Evolutionary conservation across 1,140 invertebrate genomes (phyloP).

Genomic region (Cardiocondyla obscurior): DNA sequence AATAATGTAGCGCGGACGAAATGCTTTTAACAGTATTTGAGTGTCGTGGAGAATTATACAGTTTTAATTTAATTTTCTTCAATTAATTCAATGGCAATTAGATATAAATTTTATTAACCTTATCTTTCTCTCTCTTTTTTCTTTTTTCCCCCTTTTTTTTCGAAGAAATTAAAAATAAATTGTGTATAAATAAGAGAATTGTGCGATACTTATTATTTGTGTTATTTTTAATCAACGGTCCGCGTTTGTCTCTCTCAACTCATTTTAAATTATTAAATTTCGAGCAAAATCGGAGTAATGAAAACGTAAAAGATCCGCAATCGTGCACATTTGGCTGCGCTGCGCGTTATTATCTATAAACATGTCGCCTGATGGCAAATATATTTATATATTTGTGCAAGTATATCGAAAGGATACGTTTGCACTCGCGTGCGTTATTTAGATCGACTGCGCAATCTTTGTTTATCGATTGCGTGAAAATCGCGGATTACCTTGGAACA

Average conservation of each 20-base stretch:
- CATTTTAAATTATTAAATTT: neutral
- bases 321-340: neutral
- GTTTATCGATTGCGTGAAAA: conserved; percentile 6
- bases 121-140: too few species aligned
- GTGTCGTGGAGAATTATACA: neutral
- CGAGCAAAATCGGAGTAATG: neutral
- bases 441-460: neutral
- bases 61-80: neutral
- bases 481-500: neutral
- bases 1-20: neutral
- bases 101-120: too few species aligned
- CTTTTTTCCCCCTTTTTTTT: too few species aligned
- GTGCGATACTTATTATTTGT: neutral
- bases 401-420: neutral
- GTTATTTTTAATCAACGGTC: neutral
- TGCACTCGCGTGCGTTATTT: neutral
- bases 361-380: neutral
- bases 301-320: neutral
- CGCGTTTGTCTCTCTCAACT: neutral
- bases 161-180: too few species aligned
- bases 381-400: neutral
- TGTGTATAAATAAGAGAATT: neutral
- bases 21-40: neutral
- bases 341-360: neutral
- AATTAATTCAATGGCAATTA: neutral